These are phyloP conservation scores for Meiosimyza platycephala DNA, from an alignment of 2,888 invertebrate species.

Conservation along the genomic window DNA sequence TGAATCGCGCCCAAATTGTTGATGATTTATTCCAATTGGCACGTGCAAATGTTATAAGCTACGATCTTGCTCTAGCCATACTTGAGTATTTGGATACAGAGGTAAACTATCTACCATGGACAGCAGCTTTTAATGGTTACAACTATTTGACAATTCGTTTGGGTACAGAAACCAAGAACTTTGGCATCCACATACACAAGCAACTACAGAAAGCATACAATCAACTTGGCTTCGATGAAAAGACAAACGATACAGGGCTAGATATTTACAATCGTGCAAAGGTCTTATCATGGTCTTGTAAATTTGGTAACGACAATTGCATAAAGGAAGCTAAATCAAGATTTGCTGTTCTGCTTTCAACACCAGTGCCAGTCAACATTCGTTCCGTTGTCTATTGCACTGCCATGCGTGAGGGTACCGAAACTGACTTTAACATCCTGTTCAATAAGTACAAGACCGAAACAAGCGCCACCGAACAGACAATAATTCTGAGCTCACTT, in stretches of 20 bases:
- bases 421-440: conserved; percentile 74
- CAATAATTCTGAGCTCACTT: conserved; percentile 73
- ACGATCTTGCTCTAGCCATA: conserved; percentile 74
- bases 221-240: conserved; percentile 68
- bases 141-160: conserved; percentile 61
- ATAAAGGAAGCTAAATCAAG: conserved; percentile 65
- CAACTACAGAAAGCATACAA: conserved; percentile 69
- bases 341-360: conserved; percentile 57
- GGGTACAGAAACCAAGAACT: conserved; percentile 53
- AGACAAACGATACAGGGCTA: conserved; percentile 68
- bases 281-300: conserved; percentile 75
- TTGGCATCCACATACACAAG: conserved; percentile 66
- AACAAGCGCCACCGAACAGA: conserved; percentile 77
- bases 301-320: conserved; percentile 73
- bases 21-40: conserved; percentile 84
- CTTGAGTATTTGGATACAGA: conserved; percentile 77
- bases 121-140: conserved; percentile 71
- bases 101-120: conserved; percentile 83
- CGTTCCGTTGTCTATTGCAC: conserved; percentile 81
- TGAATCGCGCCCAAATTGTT: conserved; percentile 82
- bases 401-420: conserved; percentile 73
- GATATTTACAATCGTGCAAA: conserved; percentile 72
- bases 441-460: conserved; percentile 73
- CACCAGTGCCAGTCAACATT: conserved; percentile 72
- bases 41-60: conserved; percentile 73